Percentiles rank a stretch among this genome's conserved stretches.
Evolutionary conservation across 2,888 invertebrate genomes (phyloP).

Genomic region (Corbicula japonica): DNA sequence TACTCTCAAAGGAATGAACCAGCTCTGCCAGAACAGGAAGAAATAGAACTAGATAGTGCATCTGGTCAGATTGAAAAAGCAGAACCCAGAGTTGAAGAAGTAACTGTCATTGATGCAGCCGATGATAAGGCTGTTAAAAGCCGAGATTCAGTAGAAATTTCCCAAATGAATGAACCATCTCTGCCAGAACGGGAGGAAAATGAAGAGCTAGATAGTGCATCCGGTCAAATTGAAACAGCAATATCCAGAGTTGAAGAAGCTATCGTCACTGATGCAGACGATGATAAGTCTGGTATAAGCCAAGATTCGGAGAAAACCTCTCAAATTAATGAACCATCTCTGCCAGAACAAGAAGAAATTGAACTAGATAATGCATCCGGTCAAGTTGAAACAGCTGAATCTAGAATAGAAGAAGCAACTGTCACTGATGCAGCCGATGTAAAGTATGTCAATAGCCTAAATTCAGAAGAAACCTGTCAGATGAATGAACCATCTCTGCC

Average conservation of each 20-base stretch:
- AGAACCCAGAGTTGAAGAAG: neutral
- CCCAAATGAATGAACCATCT: neutral
- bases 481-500: no score
- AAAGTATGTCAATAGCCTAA: no score
- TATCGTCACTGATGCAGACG: neutral
- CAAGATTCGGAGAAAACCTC: neutral
- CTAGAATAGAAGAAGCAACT: neutral
- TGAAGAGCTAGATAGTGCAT: no score
- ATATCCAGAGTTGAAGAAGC: neutral
- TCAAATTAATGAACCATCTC: neutral
- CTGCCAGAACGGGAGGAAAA: neutral
- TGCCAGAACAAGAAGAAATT: neutral
- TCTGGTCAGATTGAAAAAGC: neutral
- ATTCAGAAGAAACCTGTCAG: no score
- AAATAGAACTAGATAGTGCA: neutral
- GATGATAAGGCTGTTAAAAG: neutral
- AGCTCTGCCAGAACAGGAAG: no score
- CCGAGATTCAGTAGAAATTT: neutral
- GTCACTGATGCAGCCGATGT: neutral
- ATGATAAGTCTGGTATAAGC: neutral
- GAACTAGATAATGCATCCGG: neutral
- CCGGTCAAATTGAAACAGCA: neutral
- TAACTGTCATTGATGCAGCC: neutral
- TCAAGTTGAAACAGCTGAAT: neutral
- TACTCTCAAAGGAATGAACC: no score